Base-by-base conservation (phyloP, 2,888 invertebrate species). In the Melanostoma scalare region DNA sequence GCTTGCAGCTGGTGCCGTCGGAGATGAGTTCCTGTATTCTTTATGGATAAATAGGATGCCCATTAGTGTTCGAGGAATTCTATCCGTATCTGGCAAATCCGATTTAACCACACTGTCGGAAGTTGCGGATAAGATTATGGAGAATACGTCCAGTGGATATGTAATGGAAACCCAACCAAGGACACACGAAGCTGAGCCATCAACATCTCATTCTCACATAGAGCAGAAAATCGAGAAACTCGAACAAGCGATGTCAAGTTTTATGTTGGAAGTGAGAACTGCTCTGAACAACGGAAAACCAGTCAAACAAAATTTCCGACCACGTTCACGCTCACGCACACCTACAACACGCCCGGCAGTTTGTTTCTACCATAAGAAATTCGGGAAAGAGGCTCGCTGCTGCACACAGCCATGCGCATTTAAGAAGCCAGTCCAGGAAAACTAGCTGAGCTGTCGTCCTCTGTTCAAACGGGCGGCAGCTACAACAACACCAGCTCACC, bases 81-180 rank as follows among this genome's bases (percentile, higher is more conserved):
- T 77, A 31, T 80, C 69, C 5, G 79, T 52, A 6, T 80, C 73
- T 6, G 76, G 68, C 9, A 56, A 56, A 30, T 6, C 42, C 42
- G 4, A 52, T 6, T 9, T 55, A 2, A 46, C 46, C 52, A 60
- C 38, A n/a, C 53, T 52, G 3, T 10, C 42, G 0, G 36, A 48
- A 31, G 52, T 60, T 8, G 61, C 60, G n/a, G 40, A 61, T 53
- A 48, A 42, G 10, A 72, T 72, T n/a, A 56, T 46, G 38, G 8
- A 38, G 3, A 20, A 40, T 3, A 10, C 52, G 20, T 33, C 5
- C 6, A 38, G 6, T 38, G 38, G 38, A 3, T 38, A 38, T 38
- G 38, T 38, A 6, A 4, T n/a, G n/a, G n/a, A n/a, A n/a, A n/a
- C n/a, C n/a, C n/a, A n/a, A n/a, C n/a, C n/a, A n/a, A n/a, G n/a